Percentiles rank a stretch among this genome's conserved stretches.
These are phyloP conservation scores for Equus przewalskii DNA, from an alignment of 2,113 vertebrate species.

Conservation along the genomic window DNA sequence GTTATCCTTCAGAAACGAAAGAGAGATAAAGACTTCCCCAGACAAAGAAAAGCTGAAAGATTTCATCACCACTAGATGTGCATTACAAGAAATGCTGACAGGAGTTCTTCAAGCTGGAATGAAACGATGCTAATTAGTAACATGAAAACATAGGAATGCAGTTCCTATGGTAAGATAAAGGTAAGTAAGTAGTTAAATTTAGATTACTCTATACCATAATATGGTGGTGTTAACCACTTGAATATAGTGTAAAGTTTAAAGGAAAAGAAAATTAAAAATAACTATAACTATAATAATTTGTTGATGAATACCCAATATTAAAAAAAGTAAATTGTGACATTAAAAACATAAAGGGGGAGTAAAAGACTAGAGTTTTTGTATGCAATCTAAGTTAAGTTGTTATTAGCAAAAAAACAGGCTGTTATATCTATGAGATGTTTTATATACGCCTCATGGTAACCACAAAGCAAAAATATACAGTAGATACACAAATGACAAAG, in stretches of 20 bases:
- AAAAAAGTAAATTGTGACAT: not conserved
- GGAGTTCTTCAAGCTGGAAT: not conserved
- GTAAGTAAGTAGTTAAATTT: not conserved
- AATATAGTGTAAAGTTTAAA: not conserved
- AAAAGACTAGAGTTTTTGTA: not conserved
- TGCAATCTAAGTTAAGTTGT: not conserved
- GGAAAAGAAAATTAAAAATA: not conserved
- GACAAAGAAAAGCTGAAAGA: not conserved
- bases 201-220: not conserved
- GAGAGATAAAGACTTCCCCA: not conserved
- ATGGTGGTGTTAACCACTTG: not conserved
- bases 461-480: not conserved
- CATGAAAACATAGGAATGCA: not conserved
- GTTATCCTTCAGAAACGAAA: not conserved
- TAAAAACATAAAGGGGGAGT: not conserved
- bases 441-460: not conserved
- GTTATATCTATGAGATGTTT: not conserved
- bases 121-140: not conserved
- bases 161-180: not conserved
- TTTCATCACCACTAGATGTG: not conserved
- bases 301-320: not conserved
- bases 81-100: not conserved
- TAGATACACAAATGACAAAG: not conserved
- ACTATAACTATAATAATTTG: not conserved
- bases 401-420: not conserved